phyloP scores from a whole-genome alignment of 2,888 invertebrate species.

The Eupithecia inturbata region DNA sequence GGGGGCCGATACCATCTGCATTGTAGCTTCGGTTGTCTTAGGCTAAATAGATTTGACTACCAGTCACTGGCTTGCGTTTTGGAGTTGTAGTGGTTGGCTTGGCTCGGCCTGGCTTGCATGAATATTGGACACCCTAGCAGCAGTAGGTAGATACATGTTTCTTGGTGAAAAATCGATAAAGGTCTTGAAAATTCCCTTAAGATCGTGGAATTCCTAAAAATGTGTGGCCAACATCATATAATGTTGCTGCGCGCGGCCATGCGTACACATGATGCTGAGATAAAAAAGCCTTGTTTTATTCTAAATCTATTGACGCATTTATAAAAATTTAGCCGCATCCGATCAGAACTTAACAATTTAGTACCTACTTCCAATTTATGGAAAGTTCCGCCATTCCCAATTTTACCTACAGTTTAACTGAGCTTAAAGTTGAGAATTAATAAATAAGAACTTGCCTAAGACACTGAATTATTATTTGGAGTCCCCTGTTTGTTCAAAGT shows the following conservation, averaged over 20 bases:
- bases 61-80: conserved; percentile 14
- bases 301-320: too few relatives aligned
- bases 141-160: neutral
- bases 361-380: neutral
- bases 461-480: neutral
- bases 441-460: neutral
- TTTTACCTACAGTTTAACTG: neutral
- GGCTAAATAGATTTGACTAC: conserved; percentile 52
- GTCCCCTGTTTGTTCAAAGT: neutral
- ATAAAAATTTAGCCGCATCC: too few relatives aligned
- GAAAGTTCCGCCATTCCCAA: neutral
- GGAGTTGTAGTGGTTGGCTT: neutral
- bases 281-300: too few relatives aligned
- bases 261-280: neutral
- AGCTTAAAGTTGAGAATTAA: too few relatives aligned
- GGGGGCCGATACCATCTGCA: conserved; percentile 55
- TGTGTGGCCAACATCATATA: too few relatives aligned
- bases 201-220: neutral
- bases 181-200: too few relatives aligned
- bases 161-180: neutral
- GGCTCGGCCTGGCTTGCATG: neutral
- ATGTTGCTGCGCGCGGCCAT: too few relatives aligned
- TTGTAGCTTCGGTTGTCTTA: conserved; percentile 47
- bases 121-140: neutral
- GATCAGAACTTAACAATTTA: too few relatives aligned